These are phyloP conservation scores for Gymnogyps californianus DNA, from an alignment of 2,113 vertebrate genomes.

Conservation along the genomic window DNA sequence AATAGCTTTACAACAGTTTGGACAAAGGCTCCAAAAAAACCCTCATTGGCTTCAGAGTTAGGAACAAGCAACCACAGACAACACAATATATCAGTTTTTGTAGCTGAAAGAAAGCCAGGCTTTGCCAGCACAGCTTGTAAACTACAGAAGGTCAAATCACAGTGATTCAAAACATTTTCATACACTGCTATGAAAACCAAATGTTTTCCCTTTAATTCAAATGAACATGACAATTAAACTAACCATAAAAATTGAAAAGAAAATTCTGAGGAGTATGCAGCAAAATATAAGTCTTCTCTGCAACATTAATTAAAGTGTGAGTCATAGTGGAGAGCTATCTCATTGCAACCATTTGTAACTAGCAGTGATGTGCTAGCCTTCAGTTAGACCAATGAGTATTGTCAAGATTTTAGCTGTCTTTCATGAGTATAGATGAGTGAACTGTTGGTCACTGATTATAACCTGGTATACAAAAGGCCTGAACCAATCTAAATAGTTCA, in stretches of 20 bases:
- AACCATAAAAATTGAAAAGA: constrained; percentile 19
- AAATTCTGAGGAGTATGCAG: background rate
- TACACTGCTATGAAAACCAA: constrained; percentile 41
- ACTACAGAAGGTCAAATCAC: constrained; percentile 48
- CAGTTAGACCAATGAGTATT: background rate
- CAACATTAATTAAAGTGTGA: background rate
- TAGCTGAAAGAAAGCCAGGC: constrained; percentile 38
- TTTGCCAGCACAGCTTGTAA: constrained; percentile 53
- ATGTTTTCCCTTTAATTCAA: constrained; percentile 44
- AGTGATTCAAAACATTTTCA: constrained; percentile 56
- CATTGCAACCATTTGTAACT: background rate
- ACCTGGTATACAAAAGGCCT: background rate
- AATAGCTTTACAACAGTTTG: constrained; percentile 26
- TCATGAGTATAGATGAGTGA: background rate
- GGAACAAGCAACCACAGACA: constrained; percentile 37
- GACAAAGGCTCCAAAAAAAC: background rate
- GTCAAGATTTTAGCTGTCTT: background rate
- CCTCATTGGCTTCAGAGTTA: constrained; percentile 1
- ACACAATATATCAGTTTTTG: background rate
- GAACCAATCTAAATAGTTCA: background rate
- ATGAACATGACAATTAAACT: constrained; percentile 26
- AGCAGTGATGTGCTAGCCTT: background rate
- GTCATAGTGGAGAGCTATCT: background rate
- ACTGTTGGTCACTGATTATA: background rate
- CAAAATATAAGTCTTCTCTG: background rate